These are phyloP conservation scores for Apamea anceps DNA, from an alignment of 2,888 invertebrate genomes.

Conservation along the genomic window DNA sequence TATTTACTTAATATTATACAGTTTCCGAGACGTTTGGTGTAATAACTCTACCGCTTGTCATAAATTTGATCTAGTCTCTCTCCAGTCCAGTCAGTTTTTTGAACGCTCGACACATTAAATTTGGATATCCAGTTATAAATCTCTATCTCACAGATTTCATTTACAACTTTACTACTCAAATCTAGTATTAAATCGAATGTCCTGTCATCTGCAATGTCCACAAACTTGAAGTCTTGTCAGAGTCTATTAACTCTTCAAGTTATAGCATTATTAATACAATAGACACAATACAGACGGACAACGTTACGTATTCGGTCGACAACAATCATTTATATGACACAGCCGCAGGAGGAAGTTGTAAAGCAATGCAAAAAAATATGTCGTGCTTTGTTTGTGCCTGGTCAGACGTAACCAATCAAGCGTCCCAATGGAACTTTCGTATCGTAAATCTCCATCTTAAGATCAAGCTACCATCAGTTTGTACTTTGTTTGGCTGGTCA, in stretches of 20 bases:
- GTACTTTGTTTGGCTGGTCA: neutral
- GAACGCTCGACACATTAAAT: neutral
- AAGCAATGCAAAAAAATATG: slow-evolving; percentile 46
- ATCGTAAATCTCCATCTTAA: slow-evolving; percentile 28
- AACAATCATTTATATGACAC: slow-evolving; percentile 26
- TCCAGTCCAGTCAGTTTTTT: neutral
- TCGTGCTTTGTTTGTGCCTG: slow-evolving; percentile 65
- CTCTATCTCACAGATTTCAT: neutral
- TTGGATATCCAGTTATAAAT: neutral
- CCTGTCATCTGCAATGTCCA: neutral
- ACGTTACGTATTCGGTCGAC: slow-evolving; percentile 8
- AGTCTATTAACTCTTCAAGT: neutral
- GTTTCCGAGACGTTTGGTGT: too few relatives aligned
- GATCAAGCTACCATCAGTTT: neutral
- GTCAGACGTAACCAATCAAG: slow-evolving; percentile 65
- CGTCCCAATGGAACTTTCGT: slow-evolving; percentile 34
- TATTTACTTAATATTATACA: too few relatives aligned
- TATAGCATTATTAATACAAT: neutral
- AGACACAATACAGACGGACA: slow-evolving; percentile 20
- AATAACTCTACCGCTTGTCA: too few relatives aligned
- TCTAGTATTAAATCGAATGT: neutral
- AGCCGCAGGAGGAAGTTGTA: slow-evolving; percentile 46
- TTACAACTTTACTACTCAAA: neutral
- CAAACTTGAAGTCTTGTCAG: neutral
- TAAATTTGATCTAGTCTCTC: too few relatives aligned